A percentile compares a stretch with the other conserved stretches of the same genome.
Conservation (phyloP, 2,797 vertebrate species). For the Neosilurus mollespiculum region DNA sequence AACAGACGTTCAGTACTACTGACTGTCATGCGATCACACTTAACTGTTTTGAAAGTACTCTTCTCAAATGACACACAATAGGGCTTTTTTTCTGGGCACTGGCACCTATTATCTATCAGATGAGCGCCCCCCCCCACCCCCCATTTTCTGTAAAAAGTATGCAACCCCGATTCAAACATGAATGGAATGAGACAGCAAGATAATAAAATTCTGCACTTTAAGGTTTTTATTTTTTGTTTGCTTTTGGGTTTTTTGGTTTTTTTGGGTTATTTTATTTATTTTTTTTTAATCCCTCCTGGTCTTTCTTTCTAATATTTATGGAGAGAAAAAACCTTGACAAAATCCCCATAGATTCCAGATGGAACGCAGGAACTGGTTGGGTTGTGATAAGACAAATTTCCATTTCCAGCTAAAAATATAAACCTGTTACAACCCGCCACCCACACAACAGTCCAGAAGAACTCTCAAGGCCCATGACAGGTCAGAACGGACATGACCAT, state of each 20-base stretch:
- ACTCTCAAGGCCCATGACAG: neutral
- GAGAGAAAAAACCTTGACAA: neutral
- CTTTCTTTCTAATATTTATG: neutral
- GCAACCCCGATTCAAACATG: neutral
- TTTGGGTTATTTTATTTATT: no score
- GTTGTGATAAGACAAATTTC: conserved; percentile 1
- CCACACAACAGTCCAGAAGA: neutral
- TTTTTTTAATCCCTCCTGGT: neutral
- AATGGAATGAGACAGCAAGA: neutral
- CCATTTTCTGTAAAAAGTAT: neutral
- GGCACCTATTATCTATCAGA: neutral
- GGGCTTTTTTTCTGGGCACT: neutral
- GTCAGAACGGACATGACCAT: neutral
- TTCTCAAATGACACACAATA: neutral
- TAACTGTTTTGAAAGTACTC: neutral
- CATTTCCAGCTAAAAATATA: conserved; percentile 14
- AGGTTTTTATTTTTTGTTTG: neutral
- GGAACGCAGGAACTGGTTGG: neutral
- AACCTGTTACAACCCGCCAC: neutral
- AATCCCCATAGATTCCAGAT: neutral
- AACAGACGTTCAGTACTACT: neutral
- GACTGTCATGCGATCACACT: neutral
- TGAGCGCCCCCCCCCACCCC: no score
- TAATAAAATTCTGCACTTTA: neutral
- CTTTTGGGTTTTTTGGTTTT: no score